These are phyloP conservation scores for Amblyjoppa proteus DNA, from an alignment of 2,888 invertebrate genomes.

Conservation along the genomic window DNA sequence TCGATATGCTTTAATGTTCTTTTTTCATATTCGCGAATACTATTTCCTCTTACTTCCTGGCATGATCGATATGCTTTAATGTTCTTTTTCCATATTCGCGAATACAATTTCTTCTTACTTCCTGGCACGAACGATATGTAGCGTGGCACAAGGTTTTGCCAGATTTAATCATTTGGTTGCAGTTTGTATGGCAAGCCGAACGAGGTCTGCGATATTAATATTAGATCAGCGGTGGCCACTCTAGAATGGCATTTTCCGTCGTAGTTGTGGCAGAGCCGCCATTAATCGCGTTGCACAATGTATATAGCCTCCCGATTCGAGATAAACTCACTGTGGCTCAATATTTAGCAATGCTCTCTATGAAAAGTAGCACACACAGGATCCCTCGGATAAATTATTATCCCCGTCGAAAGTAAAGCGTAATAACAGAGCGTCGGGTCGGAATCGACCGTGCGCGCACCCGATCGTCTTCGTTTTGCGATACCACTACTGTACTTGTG, in stretches of 20 bases:
- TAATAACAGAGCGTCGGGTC: conserved; percentile 43
- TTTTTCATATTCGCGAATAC: too few species aligned
- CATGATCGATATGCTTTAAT: too few species aligned
- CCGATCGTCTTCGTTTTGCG: background rate
- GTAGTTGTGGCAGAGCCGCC: conserved; percentile 1
- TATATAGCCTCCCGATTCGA: conserved; percentile 34
- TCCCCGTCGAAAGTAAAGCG: conserved; percentile 42
- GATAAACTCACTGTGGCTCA: conserved; percentile 25
- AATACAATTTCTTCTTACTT: too few species aligned
- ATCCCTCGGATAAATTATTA: conserved; percentile 52
- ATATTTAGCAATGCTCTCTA: conserved; percentile 47
- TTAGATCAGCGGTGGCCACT: conserved; percentile 2
- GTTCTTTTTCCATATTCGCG: too few species aligned
- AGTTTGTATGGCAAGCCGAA: background rate
- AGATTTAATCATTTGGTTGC: too few species aligned
- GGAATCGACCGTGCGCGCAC: conserved; percentile 6
- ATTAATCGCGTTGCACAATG: conserved; percentile 37
- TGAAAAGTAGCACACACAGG: conserved; percentile 25
- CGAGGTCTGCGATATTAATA: background rate
- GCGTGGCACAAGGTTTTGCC: too few species aligned
- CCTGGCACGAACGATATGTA: too few species aligned
- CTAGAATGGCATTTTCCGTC: background rate
- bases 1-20: too few species aligned
- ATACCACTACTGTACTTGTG: background rate
- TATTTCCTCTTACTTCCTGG: too few species aligned